phyloP scores from a whole-genome alignment of 2,797 vertebrate genomes.

The Mormyrops attenuatus region DNA sequence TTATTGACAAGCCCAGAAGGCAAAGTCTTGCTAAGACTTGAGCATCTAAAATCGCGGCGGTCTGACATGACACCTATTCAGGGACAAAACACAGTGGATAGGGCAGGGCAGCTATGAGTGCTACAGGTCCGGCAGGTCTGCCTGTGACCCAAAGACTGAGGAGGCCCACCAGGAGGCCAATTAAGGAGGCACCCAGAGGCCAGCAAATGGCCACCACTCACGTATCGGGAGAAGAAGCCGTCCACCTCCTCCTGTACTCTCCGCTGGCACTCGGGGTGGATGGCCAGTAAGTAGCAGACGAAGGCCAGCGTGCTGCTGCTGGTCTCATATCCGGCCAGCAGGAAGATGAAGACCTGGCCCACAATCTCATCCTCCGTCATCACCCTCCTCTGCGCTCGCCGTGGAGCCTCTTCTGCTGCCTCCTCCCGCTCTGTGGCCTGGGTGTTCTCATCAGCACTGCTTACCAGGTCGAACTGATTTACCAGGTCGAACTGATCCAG shows the following conservation, averaged over 20 bases:
- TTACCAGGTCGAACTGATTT: conserved; percentile 54
- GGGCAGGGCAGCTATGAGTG: not conserved
- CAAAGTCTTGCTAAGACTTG: not conserved
- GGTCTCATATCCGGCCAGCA: conserved; percentile 85
- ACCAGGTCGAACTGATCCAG: conserved; percentile 58
- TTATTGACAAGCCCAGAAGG: not conserved
- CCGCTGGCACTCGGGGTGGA: conserved; percentile 71
- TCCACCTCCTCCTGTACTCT: conserved; percentile 77
- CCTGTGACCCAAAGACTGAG: not conserved
- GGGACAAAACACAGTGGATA: not conserved
- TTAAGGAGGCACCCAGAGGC: not conserved
- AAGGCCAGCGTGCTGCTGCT: conserved; percentile 80
- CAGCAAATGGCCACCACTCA: conserved; percentile 57
- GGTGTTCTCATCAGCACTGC: conserved; percentile 41
- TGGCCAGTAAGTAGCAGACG: conserved; percentile 79
- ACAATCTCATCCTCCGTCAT: conserved; percentile 82
- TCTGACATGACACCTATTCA: not conserved
- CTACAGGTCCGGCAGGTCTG: not conserved
- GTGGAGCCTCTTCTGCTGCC: not conserved
- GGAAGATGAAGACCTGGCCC: conserved; percentile 85
- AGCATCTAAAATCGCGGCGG: not conserved
- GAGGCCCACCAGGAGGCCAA: not conserved
- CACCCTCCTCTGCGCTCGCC: conserved; percentile 50
- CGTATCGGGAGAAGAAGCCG: conserved; percentile 69
- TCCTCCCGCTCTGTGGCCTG: not conserved